phyloP scores from a whole-genome alignment of 2,888 invertebrate genomes.

The Drosophila neotestacea region DNA sequence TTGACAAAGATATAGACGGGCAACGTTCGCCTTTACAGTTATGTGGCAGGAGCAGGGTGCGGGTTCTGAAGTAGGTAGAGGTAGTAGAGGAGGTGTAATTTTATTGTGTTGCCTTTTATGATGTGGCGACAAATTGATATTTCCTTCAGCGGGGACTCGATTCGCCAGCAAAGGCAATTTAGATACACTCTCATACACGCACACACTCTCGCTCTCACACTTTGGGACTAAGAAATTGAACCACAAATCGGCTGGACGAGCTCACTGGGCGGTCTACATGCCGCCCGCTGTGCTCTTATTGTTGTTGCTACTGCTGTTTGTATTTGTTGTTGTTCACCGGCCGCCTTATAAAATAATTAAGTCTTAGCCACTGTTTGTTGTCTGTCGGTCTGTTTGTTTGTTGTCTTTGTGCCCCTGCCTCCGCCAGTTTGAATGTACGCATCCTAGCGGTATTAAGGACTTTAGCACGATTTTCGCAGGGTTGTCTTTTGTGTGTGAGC shows the following conservation, averaged over 20 bases:
- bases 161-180: slow-evolving; percentile 72
- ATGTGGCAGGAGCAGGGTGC: not conserved
- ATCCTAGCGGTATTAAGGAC: slow-evolving; percentile 78
- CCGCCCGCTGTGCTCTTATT: slow-evolving; percentile 62
- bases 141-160: slow-evolving; percentile 54
- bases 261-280: slow-evolving; percentile 71
- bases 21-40: slow-evolving; percentile 19
- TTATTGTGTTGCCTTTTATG: slow-evolving; percentile 82
- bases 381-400: slow-evolving; percentile 68
- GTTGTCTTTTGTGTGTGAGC: slow-evolving; percentile 23
- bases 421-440: slow-evolving; percentile 56
- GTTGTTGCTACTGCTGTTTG: slow-evolving; percentile 20
- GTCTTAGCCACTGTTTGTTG: slow-evolving; percentile 69
- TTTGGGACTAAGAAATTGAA: slow-evolving; percentile 41
- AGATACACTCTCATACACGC: slow-evolving; percentile 43
- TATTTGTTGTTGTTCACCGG: slow-evolving; percentile 27
- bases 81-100: slow-evolving; percentile 60
- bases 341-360: slow-evolving; percentile 82
- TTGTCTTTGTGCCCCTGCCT: slow-evolving; percentile 52
- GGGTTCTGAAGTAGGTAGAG: not conserved
- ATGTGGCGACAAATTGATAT: slow-evolving; percentile 83
- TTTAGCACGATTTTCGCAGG: slow-evolving; percentile 77
- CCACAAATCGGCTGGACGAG: slow-evolving; percentile 55
- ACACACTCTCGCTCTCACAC: slow-evolving; percentile 27
- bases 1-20: slow-evolving; percentile 67